Base-by-base conservation (phyloP, 2,113 vertebrate genomes). In the Pavo muticus region DNA sequence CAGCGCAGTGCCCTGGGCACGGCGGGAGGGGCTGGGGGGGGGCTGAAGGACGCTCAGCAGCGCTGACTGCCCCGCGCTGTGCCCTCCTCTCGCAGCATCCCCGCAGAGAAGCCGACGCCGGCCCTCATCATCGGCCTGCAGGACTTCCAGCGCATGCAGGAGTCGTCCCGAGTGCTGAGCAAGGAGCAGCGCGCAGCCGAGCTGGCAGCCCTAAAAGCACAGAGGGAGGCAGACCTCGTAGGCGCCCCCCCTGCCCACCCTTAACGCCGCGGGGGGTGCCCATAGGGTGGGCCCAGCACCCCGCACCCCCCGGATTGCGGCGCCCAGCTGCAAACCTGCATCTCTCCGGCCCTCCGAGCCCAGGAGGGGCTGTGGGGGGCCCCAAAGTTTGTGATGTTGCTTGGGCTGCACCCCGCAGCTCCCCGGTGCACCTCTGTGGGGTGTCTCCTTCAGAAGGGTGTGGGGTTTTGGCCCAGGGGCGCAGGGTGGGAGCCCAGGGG, bases 91-190 rank as follows among this genome's bases (percentile, higher is more conserved):
- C 7, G 20, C 91, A 99, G 99, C 39, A 50, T 99, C 37, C 98
- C 98, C 8, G 84, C 37, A 2, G 91, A 97, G 83, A 98, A 98
- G 47, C 98, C 98, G 1, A 97, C 97, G 0, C 97, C 94, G 94
- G 97, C 98, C 23, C 84, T 98, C 14, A 95, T 99, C 78, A 97
- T 99, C 4, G 84, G 95, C 15, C 85, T 56, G 2, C 76, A 96
- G 81, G 98, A 98, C 65, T 98, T 98, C 68, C 65, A 97, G 48
- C 96, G 98, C 73, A 98, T 99, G 54, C 96, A 95, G 30, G 94
- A 79, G 8, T 92, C 96, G 3, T 97, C 98, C 48, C 95, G 21
- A 1, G 76, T 98, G 27, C 84, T 93, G 56, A 97, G 91, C 57
- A 95, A 96, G 75, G 98, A 98, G 87, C 98, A 99, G 45, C 93